A percentile compares a stretch with the other conserved stretches of the same genome.
phyloP scores from a whole-genome alignment of 2,888 invertebrate species.

The Frankliniella fusca region DNA sequence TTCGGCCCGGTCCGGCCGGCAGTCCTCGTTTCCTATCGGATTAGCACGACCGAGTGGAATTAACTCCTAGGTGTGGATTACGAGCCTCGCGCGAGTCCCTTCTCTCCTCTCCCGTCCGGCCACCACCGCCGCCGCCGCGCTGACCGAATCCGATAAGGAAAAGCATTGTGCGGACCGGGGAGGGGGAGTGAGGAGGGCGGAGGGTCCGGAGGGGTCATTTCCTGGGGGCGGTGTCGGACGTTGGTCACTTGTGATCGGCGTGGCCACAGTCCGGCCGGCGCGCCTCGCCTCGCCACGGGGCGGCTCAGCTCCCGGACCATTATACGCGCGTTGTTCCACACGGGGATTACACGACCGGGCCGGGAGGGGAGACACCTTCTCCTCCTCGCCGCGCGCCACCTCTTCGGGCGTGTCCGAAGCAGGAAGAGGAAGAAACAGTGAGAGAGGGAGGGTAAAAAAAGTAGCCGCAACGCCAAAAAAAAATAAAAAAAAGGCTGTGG shows the following conservation, averaged over 20 bases:
- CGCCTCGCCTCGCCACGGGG: background rate
- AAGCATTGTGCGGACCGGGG: background rate
- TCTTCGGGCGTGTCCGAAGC: background rate
- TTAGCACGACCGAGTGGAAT: slow-evolving; percentile 12
- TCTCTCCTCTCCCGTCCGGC: background rate
- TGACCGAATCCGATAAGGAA: slow-evolving; percentile 22
- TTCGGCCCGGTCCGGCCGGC: background rate
- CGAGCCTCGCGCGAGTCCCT: background rate
- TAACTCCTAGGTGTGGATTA: slow-evolving; percentile 20
- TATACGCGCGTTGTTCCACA: slow-evolving; percentile 26
- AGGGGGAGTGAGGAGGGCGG: background rate
- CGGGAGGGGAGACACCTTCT: background rate
- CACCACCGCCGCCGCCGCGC: background rate
- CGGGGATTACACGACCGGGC: slow-evolving; percentile 15
- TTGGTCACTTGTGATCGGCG: slow-evolving; percentile 16
- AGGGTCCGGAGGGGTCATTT: slow-evolving; percentile 8
- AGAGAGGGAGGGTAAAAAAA: background rate
- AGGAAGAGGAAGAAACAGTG: background rate
- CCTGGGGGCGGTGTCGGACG: slow-evolving; percentile 11
- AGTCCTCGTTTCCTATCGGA: slow-evolving; percentile 1
- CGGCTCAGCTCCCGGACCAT: background rate
- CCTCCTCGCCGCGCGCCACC: background rate
- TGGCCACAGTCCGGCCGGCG: background rate
- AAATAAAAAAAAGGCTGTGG: too few relatives aligned
- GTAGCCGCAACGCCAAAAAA: background rate